These are phyloP conservation scores for Epinotia bilunana DNA, from an alignment of 2,888 invertebrate species.

Conservation along the genomic window DNA sequence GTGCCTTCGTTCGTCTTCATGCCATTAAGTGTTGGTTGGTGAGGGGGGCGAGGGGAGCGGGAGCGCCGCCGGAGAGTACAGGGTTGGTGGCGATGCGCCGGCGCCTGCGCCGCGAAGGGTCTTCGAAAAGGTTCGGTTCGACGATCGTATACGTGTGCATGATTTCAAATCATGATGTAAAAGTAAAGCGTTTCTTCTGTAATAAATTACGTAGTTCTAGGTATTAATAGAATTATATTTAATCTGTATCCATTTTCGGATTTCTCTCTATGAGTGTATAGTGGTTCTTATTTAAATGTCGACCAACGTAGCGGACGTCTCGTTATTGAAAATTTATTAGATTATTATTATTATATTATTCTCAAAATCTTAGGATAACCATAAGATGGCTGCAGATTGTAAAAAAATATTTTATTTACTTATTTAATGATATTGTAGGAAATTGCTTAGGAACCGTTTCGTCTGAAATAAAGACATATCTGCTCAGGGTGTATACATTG, in stretches of 20 bases:
- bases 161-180: constrained; percentile 81
- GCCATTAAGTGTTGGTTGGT: constrained; percentile 59
- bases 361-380: constrained; percentile 81
- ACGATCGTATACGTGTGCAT: constrained; percentile 83
- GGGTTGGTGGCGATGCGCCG: constrained; percentile 66
- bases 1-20: constrained; percentile 83
- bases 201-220: constrained; percentile 80
- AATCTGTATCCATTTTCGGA: constrained; percentile 83
- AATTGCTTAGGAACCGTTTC: constrained; percentile 76
- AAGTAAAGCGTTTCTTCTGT: constrained; percentile 78
- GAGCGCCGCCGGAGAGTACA: constrained; percentile 67
- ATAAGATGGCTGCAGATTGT: constrained; percentile 83
- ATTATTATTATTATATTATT: constrained; percentile 77
- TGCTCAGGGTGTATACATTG: constrained; percentile 70
- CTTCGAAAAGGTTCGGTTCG: constrained; percentile 78
- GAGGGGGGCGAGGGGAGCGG: constrained; percentile 42
- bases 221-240: constrained; percentile 83
- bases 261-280: constrained; percentile 85
- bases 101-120: constrained; percentile 64
- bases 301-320: constrained; percentile 84
- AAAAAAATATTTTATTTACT: constrained; percentile 81
- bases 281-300: constrained; percentile 83
- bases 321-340: constrained; percentile 84
- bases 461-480: constrained; percentile 74
- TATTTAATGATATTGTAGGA: constrained; percentile 69